These are phyloP conservation scores for Pitta sordida DNA, from an alignment of 2,113 vertebrate genomes.

Conservation along the genomic window DNA sequence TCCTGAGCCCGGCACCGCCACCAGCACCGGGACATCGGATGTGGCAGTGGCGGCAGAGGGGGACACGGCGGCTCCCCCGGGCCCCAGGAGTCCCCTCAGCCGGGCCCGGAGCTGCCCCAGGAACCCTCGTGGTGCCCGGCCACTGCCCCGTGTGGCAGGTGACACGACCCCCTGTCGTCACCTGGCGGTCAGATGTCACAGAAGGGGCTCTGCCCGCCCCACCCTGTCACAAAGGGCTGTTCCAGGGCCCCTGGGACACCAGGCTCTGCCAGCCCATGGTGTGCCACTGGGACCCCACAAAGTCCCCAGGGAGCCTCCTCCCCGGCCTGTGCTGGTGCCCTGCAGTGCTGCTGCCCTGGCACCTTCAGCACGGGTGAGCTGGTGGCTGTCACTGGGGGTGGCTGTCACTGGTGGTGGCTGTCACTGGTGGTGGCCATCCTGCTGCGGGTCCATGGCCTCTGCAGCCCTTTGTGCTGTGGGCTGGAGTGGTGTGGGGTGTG, in stretches of 20 bases:
- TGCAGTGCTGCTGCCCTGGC: rapidly evolving
- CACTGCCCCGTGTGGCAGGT: too few relatives aligned
- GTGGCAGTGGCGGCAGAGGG: too few relatives aligned
- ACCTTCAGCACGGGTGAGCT: neutral
- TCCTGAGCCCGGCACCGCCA: too few relatives aligned
- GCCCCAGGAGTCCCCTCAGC: too few relatives aligned
- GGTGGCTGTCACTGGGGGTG: too few relatives aligned
- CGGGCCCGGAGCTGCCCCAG: too few relatives aligned
- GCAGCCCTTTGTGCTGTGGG: neutral
- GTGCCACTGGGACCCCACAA: neutral
- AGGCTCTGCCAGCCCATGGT: neutral
- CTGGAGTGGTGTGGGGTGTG: neutral
- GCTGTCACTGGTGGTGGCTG: too few relatives aligned
- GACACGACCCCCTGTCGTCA: neutral
- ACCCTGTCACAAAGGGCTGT: too few relatives aligned
- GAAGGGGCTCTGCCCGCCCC: neutral
- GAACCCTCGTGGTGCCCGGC: too few relatives aligned
- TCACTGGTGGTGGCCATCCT: too few relatives aligned
- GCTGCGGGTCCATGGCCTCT: neutral
- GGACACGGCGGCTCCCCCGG: too few relatives aligned
- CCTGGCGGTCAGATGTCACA: neutral
- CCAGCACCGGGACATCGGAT: too few relatives aligned
- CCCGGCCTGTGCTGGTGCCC: neutral
- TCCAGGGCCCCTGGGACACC: neutral
- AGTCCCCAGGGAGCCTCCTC: neutral